These are phyloP conservation scores for Chondrilla cf. caribensis DNA, from an alignment of 37 sponge, comb jelly and placozoan genomes.

Conservation along the genomic window DNA sequence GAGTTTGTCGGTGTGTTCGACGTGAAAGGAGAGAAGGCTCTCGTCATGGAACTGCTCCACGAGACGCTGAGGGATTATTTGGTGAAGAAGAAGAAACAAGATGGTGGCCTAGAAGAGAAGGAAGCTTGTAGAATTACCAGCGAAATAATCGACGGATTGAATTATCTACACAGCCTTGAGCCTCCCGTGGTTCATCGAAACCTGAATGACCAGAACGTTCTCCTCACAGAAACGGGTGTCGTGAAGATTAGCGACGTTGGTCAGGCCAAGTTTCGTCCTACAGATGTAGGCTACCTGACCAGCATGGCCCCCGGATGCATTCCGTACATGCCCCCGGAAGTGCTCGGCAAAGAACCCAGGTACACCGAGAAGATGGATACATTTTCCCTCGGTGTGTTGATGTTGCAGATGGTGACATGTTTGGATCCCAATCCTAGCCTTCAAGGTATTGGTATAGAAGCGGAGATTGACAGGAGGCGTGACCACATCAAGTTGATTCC, in stretches of 20 bases:
- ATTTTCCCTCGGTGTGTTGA: conserved; percentile 15
- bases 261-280: background rate
- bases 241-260: conserved; percentile 19
- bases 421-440: background rate
- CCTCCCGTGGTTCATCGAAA: conserved; percentile 15
- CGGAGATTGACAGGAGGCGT: conserved; percentile 1
- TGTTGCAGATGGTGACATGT: background rate
- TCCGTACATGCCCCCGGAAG: conserved; percentile 8
- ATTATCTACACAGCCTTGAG: background rate
- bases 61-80: background rate
- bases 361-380: conserved; percentile 4
- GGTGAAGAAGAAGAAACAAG: background rate
- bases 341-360: background rate
- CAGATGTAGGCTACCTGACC: background rate
- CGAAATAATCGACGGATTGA: background rate
- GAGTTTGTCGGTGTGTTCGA: background rate
- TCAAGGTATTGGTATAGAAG: background rate
- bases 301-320: conserved; percentile 15
- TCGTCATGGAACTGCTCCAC: conserved; percentile 12
- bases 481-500: background rate
- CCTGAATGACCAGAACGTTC: conserved; percentile 5
- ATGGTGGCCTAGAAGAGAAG: background rate
- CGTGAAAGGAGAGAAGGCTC: background rate
- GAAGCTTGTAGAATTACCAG: background rate
- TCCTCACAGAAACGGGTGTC: background rate